Evolutionary conservation across 2,888 invertebrate genomes (phyloP), one percentile per base, ranked within the genome.

Genomic region (Drosophila phalerata): DNA sequence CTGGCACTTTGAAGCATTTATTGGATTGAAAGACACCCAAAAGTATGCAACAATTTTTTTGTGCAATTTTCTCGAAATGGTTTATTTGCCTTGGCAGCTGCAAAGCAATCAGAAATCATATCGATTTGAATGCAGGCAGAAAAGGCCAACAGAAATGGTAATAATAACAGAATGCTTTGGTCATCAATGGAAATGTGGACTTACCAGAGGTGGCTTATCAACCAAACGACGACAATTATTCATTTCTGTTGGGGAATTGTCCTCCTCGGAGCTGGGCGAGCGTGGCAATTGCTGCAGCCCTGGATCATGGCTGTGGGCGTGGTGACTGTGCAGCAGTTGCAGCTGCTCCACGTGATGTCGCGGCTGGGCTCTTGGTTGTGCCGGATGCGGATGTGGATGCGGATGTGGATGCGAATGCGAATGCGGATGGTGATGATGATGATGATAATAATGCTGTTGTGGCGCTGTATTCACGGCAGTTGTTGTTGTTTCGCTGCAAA

Each of bases 201-300:
- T 90, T 86, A 93, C 93, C 89, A 97, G 94, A 56, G 97, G 97
- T 67, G 97, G 96, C 91, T 97, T 96, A 91, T 97, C 96, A 70
- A 95, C 94, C 91, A 97, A 94, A 88, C 96, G 94, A 91, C 97
- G 95, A 93, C 96, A 97, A 90, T 97, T 96, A 93, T 96, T 96
- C 92, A 97, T 94, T 93, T 97, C 97, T 55, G 97, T 96, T 49
- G 97, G 97, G 10, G 97, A 97, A 93, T 96, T 96, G 90, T 97
- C 96, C 93, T 97, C 97, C 92, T 97, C 97, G 81, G 97, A 97
- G 91, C 96, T 96, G 92, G 93, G 92, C 19, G 92, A 92, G 49
- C 89, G 85, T 67, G 88, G 90, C 80, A 90, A 79, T 63, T 83
- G 82, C 47, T 81, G 77, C 28, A 72, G 73, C 48, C 79, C 77